Conservation (phyloP, 2,113 vertebrate species). For the Pelecanoides urinatrix region DNA sequence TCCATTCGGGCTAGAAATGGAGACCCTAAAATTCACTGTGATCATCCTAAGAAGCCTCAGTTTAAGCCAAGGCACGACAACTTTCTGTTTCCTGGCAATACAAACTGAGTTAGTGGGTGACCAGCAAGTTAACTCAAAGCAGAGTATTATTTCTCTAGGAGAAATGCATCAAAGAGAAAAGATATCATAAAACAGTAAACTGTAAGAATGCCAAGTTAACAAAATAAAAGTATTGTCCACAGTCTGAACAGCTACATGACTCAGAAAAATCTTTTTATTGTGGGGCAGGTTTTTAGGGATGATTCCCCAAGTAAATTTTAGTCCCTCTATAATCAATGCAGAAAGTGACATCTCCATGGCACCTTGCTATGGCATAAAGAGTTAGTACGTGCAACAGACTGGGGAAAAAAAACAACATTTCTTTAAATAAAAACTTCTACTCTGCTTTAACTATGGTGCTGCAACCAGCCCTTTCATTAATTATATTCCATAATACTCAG, state of each 20-base stretch:
- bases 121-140: neutral
- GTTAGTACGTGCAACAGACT: neutral
- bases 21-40: neutral
- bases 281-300: neutral
- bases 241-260: neutral
- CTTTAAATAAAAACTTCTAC: neutral
- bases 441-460: neutral
- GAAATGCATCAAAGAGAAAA: neutral
- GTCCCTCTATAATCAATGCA: neutral
- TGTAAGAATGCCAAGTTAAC: neutral
- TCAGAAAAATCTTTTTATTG: neutral
- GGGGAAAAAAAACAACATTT: rapidly evolving
- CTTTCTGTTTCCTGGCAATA: neutral
- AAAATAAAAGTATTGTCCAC: neutral
- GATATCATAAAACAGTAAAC: neutral
- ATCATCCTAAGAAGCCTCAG: neutral
- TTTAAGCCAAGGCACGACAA: neutral
- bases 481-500: neutral
- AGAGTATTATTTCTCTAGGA: neutral
- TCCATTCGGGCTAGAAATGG: neutral
- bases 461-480: neutral
- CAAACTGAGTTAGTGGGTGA: neutral
- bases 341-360: neutral
- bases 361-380: neutral
- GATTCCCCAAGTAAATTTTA: neutral